Evolutionary conservation across 2,797 vertebrate genomes (phyloP), one percentile per base, ranked within the genome.

Genomic region (Hippoglossus hippoglossus): DNA sequence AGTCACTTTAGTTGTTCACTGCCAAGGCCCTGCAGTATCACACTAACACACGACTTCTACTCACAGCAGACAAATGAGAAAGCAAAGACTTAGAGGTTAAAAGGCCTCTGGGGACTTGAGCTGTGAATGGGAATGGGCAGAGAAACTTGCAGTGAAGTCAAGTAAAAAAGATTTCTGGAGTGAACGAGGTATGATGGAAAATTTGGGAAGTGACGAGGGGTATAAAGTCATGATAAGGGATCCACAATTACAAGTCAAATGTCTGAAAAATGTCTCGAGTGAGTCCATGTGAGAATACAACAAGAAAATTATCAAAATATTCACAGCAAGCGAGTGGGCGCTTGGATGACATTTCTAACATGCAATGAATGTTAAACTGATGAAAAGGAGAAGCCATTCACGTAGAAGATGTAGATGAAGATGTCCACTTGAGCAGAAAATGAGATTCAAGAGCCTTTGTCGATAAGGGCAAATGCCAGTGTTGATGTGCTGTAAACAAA

Each of bases 21-120:
- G 81, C 87, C 89, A 91, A 89, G 79, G 74, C 81, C 81, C 77
- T 19, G 60, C 68, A 77, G 84, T 60, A 76, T 80, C 72, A 73
- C 80, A 73, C 79, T 41, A 60, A 83, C 58, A 67, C 69, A 79
- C 75, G 73, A 61, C 75, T 51, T 73, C 77, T 56, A 76, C 79
- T 79, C 75, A 65, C 63, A 65, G 67, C 63, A 67, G 77, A 79
- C 86, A 72, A 60, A 73, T 73, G 73, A 72, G 51, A 73, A 79
- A 78, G 58, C 63, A 63, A 73, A 84, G 80, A 78, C 87, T 81
- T 73, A 77, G 84, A 83, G 69, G 26, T 80, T 47, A 79, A 73
- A 62, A 49, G 79, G 67, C 67, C 82, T 85, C 61, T 70, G 71
- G 79, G 63, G 77, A 59, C 63, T 55, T 19, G 61, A 19, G 36